phyloP scores from a whole-genome alignment of 2,113 vertebrate species.

The Piaya cayana region DNA sequence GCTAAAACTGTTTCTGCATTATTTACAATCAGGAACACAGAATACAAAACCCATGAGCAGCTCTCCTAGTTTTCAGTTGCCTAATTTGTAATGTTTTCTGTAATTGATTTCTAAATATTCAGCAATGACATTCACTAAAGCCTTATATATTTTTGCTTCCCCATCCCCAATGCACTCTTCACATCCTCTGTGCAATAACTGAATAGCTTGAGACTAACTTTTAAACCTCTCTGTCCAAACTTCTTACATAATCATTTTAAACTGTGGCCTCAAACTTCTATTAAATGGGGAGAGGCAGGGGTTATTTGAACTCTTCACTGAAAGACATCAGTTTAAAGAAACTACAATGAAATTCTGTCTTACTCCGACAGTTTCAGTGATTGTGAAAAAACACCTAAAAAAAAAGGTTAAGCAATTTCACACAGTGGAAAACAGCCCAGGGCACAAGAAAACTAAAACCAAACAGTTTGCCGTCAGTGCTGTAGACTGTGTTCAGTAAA shows the following conservation, averaged over 20 bases:
- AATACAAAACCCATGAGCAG: background rate
- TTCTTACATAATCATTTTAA: conserved; percentile 58
- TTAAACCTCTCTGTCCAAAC: conserved; percentile 39
- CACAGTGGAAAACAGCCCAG: conserved; percentile 73
- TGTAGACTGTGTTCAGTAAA: conserved; percentile 65
- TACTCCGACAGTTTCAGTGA: conserved; percentile 71
- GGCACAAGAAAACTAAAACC: conserved; percentile 75
- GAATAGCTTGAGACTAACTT: conserved; percentile 65
- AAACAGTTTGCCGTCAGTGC: conserved; percentile 68
- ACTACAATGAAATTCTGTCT: conserved; percentile 69
- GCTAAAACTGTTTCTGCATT: background rate
- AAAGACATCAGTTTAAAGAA: conserved; percentile 72
- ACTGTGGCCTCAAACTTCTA: background rate
- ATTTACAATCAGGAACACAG: background rate
- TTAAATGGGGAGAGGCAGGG: background rate
- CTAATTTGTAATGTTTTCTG: background rate
- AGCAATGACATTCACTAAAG: background rate
- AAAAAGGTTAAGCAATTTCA: conserved; percentile 75
- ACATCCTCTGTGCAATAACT: conserved; percentile 11
- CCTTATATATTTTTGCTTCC: background rate
- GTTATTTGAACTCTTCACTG: conserved; percentile 17
- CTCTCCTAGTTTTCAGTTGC: background rate
- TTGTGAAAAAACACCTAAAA: conserved; percentile 74
- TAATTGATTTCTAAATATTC: background rate
- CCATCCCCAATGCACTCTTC: background rate